Base-by-base conservation (phyloP, 2,888 invertebrate genomes). In the Acheta domesticus region DNA sequence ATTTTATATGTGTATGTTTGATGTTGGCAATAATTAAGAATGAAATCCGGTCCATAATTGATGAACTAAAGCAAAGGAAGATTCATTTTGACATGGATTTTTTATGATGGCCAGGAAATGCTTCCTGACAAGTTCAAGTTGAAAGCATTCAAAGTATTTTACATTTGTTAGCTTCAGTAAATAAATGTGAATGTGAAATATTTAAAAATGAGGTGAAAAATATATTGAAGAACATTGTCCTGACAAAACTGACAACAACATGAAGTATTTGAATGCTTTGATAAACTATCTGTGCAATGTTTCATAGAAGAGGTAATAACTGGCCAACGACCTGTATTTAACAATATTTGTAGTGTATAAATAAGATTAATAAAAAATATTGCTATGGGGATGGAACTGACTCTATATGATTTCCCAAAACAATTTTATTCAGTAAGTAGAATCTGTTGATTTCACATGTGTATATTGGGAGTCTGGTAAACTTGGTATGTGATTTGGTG, bases 31-130 rank as follows among this genome's bases (percentile, higher is more conserved):
- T 82, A 82, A 82, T 76, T 79, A 48, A 79, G 50, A 74, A 79
- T 80, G 75, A 77, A 81, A 82, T 82, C 82, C 82, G 82, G 79
- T 82, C 81, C 82, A 82, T 80, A 81, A 79, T 81, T 81, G 79
- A 79, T 80, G 80, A 80, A 79, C 80, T 77, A 79, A 79, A 49
- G 62, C 75, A 62, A 79, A 75, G 74, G 49, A 74, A 14, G 50
- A 74, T 48, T 12, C 48, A 76, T 49, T 19, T 48, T 76, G n/a
- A 23, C 19, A 49, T 19, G 19, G n/a, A 20, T 76, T 62, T 62
- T 62, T 62, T 62, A 62, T 19, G 14, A n/a, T 19, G 62, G 62
- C n/a, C 14, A 62, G 62, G 62, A 14, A 14, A n/a, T n/a, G 14
- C 62, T 62, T 62, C 62, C 62, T 62, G 14, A 19, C 16, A 62